Evolutionary conservation across 1,140 invertebrate genomes (phyloP), one percentile per base, ranked within the genome.

Genomic region (Bombus superbus): DNA sequence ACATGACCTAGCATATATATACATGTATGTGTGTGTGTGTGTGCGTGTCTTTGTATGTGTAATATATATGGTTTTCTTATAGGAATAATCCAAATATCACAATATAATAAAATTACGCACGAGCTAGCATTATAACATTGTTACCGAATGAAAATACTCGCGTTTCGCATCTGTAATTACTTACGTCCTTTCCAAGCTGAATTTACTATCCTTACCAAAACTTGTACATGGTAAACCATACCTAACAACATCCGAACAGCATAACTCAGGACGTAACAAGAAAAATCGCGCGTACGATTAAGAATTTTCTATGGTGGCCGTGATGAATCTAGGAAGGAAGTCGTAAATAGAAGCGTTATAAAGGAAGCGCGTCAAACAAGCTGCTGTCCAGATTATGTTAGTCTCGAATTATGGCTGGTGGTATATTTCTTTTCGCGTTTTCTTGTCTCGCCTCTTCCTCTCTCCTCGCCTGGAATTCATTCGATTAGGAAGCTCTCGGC

Each of bases 351-450:
- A 76, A 57, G 32, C 53, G 47, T 28, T 76, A 57, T 57, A 57
- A 76, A 57, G 74, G 74, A 76, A 73, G 71, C 42, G 15, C 71
- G 15, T 76, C 35, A 57, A 57, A 32, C 44, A 57, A 57, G 32
- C 44, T 76, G 74, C 47, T 59, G 74, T 76, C 74, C 47, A 76
- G 74, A 57, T 76, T 76, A 76, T 44, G 71, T 44, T 44, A n/a
- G 71, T n/a, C 6, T 57, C 44, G 32, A 76, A 47, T 77, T 40
- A 77, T 62, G 44, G 35, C 44, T 53, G n/a, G 10, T 35, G 57
- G 53, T 2, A 22, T 62, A 22, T 40, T 62, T 77, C 75, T 77
- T 71, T 42, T 25, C 53, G 57, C 68, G 28, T 59, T 72, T 72
- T 81, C 79, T 42, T 47, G 11, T 15, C 25, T 59, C 25, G 28